Percentiles rank a stretch among this genome's conserved stretches.
Evolutionary conservation across 1,140 invertebrate species (phyloP).

Genomic region (Conus betulinus): DNA sequence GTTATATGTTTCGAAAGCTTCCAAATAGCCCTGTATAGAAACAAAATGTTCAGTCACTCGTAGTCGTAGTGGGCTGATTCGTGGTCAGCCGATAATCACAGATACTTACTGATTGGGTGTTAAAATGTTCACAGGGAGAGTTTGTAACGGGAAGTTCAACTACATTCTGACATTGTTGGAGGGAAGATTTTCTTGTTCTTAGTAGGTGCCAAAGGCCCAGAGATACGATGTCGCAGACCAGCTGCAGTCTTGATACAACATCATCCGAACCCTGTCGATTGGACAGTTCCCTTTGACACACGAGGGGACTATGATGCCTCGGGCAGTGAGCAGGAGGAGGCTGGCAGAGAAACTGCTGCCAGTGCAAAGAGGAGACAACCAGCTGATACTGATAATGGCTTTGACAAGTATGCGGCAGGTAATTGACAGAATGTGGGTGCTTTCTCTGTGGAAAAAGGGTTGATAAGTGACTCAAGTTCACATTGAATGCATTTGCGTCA

Average conservation of each 20-base stretch:
- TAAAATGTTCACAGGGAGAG: too few species aligned
- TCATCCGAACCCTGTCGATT: neutral
- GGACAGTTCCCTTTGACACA: slow-evolving; percentile 7
- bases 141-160: too few species aligned
- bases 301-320: slow-evolving; percentile 4
- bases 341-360: neutral
- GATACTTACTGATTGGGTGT: too few species aligned
- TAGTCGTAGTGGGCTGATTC: too few species aligned
- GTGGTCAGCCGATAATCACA: too few species aligned
- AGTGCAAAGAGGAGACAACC: neutral
- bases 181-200: neutral
- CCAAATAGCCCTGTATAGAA: too few species aligned
- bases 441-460: too few species aligned
- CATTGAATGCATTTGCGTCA: neutral
- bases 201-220: neutral
- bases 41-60: too few species aligned
- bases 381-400: neutral
- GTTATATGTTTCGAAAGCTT: too few species aligned
- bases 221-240: neutral
- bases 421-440: neutral
- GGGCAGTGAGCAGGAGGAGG: slow-evolving; percentile 15
- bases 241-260: neutral
- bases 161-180: too few species aligned
- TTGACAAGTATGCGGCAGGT: neutral
- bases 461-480: neutral